Evolutionary conservation across 1,140 invertebrate genomes (phyloP).

Genomic region (Stenopsyche tienmushanensis): DNA sequence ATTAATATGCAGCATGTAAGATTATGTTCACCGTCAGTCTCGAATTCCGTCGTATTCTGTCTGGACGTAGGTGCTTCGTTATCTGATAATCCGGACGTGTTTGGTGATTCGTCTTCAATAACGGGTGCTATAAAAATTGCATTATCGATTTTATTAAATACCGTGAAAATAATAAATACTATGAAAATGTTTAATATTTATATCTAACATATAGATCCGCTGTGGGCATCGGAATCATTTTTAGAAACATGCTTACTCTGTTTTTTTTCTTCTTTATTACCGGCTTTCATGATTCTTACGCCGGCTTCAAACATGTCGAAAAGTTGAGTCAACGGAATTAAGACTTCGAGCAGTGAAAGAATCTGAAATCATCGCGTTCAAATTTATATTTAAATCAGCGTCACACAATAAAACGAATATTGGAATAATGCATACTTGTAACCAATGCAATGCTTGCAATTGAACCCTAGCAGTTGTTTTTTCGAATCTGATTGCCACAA

Average conservation of each 20-base stretch:
- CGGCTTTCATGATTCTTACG: conserved; percentile 65
- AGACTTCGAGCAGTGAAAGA: conserved; percentile 84
- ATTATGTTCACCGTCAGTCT: conserved; percentile 69
- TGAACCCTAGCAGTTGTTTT: conserved; percentile 85
- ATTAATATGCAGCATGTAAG: conserved; percentile 94
- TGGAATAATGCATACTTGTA: conserved; percentile 67
- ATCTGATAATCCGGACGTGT: conserved; percentile 70
- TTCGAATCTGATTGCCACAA: conserved; percentile 85
- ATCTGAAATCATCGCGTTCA: conserved; percentile 56
- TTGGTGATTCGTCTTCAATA: conserved; percentile 67
- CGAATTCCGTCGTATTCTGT: conserved; percentile 59
- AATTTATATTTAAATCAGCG: background rate
- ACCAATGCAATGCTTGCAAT: conserved; percentile 92
- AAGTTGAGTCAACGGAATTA: conserved; percentile 80
- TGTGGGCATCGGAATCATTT: conserved; percentile 43
- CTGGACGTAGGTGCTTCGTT: conserved; percentile 64
- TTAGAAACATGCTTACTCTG: conserved; percentile 48
- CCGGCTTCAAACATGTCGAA: conserved; percentile 89
- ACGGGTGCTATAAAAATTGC: conserved; percentile 56
- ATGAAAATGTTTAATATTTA: too few relatives aligned
- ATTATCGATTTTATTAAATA: conserved; percentile 5
- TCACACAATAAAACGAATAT: background rate
- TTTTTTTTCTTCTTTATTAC: conserved; percentile 54
- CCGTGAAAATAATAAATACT: background rate
- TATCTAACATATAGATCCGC: conserved; percentile 60